phyloP scores from a whole-genome alignment of 2,797 vertebrate genomes.

The Pyrocephalus nanus region DNA sequence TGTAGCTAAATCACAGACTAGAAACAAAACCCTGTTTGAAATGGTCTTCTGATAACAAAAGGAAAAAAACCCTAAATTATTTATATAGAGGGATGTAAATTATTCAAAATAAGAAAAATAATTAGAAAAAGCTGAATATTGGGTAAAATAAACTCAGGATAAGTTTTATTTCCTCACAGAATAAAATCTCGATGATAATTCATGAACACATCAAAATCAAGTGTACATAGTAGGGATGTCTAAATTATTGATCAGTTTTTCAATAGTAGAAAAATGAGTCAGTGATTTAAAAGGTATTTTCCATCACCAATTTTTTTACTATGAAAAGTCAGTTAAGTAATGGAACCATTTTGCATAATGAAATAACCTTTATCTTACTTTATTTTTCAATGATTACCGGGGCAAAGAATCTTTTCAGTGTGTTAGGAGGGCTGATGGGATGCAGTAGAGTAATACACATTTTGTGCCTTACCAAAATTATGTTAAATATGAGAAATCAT shows the following conservation, averaged over 20 bases:
- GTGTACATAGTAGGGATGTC: not conserved
- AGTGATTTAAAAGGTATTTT: not conserved
- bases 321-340: not conserved
- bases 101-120: not conserved
- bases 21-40: not conserved
- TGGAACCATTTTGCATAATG: not conserved
- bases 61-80: not conserved
- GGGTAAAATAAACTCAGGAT: not conserved
- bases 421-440: not conserved
- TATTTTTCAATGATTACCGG: not conserved
- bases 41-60: not conserved
- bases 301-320: not conserved
- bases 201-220: not conserved
- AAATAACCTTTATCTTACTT: not conserved
- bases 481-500: not conserved
- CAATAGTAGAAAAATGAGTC: not conserved
- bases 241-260: not conserved
- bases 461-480: not conserved
- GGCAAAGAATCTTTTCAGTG: not conserved
- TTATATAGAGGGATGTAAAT: accelerated
- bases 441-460: not conserved
- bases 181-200: not conserved
- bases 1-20: not conserved
- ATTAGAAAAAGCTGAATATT: not conserved
- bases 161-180: not conserved